Base-by-base conservation (phyloP, 2,113 vertebrate species). In the Ictalurus furcatus region DNA sequence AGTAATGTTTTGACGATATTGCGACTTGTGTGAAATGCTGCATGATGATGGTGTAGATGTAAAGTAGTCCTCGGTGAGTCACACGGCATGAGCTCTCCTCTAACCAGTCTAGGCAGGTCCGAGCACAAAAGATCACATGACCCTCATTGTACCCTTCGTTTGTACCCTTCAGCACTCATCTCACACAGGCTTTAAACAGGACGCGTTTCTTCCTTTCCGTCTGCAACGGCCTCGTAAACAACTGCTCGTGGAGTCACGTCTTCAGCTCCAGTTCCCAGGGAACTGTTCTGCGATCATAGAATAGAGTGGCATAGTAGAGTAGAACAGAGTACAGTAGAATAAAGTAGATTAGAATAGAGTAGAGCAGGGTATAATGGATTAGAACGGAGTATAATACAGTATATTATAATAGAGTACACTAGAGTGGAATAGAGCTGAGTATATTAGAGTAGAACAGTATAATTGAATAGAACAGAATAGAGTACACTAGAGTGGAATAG, bases 21-120 rank as follows among this genome's bases (percentile, higher is more conserved):
- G 71, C 40, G 13, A 25, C 21, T 34, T 73, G 30, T 37, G 69
- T 73, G 4, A 67, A 67, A n/a, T 28, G 63, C 63, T 65, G 63
- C 8, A 2, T 17, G 30, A 65, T 28, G 23, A 13, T 67, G 3
- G 28, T 67, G 9, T 48, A 48, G 44, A 8, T 65, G 61, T 65
- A 23, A 25, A 83, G 56, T 34, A 17, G 54, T 34, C 16, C 54
- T 6, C 19, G 9, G 56, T 63, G 81, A 84, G 58, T 84, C 81
- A 84, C 58, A 44, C 58, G 63, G 58, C 37, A 44, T 25, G 2
- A 40, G 34, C 21, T 84, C 54, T 8, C 13, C 81, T 84, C 81
- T 63, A 63, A 63, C 81, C 81, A 84, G 81, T 84, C 81, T 28
- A 44, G 81, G 34, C 34, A 23, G 63, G 81, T 84, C 58, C 21